A percentile compares a stretch with the other conserved stretches of the same genome.
These are phyloP conservation scores for Perdita meconis DNA, from an alignment of 2,888 invertebrate genomes.

Conservation along the genomic window DNA sequence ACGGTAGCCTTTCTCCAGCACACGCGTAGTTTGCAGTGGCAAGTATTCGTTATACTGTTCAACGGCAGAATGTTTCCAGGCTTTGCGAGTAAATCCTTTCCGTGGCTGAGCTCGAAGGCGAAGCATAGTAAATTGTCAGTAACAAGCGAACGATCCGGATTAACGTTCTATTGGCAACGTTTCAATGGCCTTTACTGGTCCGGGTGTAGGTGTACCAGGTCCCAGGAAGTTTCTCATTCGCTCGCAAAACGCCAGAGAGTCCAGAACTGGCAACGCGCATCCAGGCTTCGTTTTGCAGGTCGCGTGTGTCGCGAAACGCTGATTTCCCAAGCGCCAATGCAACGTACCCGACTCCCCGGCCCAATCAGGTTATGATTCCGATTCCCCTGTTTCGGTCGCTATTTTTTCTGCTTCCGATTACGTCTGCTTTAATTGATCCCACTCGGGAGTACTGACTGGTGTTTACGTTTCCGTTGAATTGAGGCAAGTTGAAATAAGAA, in stretches of 20 bases:
- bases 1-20: not conserved
- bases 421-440: too few relatives aligned
- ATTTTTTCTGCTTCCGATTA: too few relatives aligned
- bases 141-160: constrained; percentile 61
- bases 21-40: not conserved
- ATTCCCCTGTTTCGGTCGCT: too few relatives aligned
- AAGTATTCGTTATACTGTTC: constrained; percentile 3
- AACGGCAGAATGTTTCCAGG: constrained; percentile 22
- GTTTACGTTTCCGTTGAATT: too few relatives aligned
- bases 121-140: constrained; percentile 46
- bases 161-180: constrained; percentile 65
- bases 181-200: constrained; percentile 59
- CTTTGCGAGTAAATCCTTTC: constrained; percentile 24
- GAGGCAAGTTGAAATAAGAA: too few relatives aligned
- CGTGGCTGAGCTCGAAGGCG: constrained; percentile 30
- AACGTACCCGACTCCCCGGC: constrained; percentile 1
- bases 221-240: constrained; percentile 42
- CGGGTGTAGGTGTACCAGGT: constrained; percentile 9
- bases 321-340: constrained; percentile 56
- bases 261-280: constrained; percentile 14
- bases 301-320: constrained; percentile 57
- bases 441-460: too few relatives aligned
- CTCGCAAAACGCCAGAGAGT: constrained; percentile 42
- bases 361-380: too few relatives aligned
- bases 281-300: constrained; percentile 42